These are phyloP conservation scores for Idris sp. DNA, from an alignment of 1,140 invertebrate species.

Conservation along the genomic window DNA sequence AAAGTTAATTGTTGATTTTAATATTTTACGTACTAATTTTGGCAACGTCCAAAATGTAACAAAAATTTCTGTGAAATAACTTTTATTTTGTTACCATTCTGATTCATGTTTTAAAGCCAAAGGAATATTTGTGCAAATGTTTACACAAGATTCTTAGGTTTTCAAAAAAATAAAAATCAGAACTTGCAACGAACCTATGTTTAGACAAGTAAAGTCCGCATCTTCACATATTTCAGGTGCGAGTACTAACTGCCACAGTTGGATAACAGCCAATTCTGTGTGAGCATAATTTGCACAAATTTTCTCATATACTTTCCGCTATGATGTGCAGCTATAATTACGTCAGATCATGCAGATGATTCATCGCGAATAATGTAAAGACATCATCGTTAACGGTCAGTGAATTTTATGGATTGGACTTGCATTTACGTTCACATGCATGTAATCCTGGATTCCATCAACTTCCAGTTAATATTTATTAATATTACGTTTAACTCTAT, in stretches of 20 bases:
- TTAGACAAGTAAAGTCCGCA: slow-evolving; percentile 66
- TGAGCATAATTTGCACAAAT: slow-evolving; percentile 71
- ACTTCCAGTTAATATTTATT: slow-evolving; percentile 52
- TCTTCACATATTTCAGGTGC: slow-evolving; percentile 73
- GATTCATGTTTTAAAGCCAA: too few relatives aligned
- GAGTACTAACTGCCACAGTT: slow-evolving; percentile 63
- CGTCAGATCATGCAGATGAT: slow-evolving; percentile 59
- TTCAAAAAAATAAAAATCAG: too few relatives aligned
- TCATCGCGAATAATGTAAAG: slow-evolving; percentile 62
- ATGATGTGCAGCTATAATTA: slow-evolving; percentile 67
- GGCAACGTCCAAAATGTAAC: too few relatives aligned
- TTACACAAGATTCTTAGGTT: too few relatives aligned
- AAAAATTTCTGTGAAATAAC: too few relatives aligned
- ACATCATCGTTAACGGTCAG: slow-evolving; percentile 48
- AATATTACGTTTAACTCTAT: slow-evolving; percentile 44
- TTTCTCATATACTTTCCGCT: slow-evolving; percentile 66
- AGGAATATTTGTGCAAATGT: too few relatives aligned
- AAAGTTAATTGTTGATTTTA: too few relatives aligned
- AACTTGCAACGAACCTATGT: too few relatives aligned
- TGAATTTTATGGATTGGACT: slow-evolving; percentile 56
- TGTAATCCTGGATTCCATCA: slow-evolving; percentile 52
- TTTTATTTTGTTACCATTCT: too few relatives aligned
- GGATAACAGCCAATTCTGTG: slow-evolving; percentile 68
- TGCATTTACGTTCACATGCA: slow-evolving; percentile 22
- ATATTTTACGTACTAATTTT: too few relatives aligned